These are phyloP conservation scores for Acrossocheilus wenchowensis DNA, from an alignment of 2,797 vertebrate species.

Conservation along the genomic window DNA sequence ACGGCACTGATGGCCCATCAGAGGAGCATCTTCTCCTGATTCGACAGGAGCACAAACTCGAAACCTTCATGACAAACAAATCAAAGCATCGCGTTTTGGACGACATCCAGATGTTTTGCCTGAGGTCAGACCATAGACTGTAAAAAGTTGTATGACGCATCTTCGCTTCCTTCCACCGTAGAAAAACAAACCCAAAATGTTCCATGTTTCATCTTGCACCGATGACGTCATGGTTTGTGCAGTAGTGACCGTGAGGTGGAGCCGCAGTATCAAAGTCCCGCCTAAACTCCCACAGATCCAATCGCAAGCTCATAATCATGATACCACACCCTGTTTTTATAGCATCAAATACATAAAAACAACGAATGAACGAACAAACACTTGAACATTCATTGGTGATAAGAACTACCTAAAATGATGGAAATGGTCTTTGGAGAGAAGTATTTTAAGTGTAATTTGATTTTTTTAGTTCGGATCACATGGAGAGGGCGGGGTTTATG, in stretches of 20 bases:
- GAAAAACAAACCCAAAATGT: too few relatives aligned
- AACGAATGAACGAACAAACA: not conserved
- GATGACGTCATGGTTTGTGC: too few relatives aligned
- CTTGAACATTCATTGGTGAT: not conserved
- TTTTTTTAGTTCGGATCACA: not conserved
- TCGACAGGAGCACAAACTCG: not conserved
- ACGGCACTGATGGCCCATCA: conserved; percentile 85
- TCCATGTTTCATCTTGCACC: too few relatives aligned
- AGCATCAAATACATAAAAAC: not conserved
- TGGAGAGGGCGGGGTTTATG: not conserved
- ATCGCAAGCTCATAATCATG: not conserved
- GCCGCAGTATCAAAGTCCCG: not conserved
- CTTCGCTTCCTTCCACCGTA: too few relatives aligned
- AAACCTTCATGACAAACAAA: not conserved
- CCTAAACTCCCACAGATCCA: not conserved
- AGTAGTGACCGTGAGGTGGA: too few relatives aligned
- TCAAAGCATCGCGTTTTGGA: not conserved
- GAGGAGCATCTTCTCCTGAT: conserved; percentile 84
- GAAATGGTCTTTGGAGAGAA: too few relatives aligned
- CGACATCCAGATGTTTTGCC: not conserved
- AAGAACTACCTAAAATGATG: not conserved
- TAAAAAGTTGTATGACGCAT: not conserved
- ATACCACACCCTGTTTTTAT: not conserved
- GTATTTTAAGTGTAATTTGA: not conserved
- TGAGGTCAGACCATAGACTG: not conserved